phyloP scores from a whole-genome alignment of 2,888 invertebrate genomes.

The Steinernema hermaphroditum region DNA sequence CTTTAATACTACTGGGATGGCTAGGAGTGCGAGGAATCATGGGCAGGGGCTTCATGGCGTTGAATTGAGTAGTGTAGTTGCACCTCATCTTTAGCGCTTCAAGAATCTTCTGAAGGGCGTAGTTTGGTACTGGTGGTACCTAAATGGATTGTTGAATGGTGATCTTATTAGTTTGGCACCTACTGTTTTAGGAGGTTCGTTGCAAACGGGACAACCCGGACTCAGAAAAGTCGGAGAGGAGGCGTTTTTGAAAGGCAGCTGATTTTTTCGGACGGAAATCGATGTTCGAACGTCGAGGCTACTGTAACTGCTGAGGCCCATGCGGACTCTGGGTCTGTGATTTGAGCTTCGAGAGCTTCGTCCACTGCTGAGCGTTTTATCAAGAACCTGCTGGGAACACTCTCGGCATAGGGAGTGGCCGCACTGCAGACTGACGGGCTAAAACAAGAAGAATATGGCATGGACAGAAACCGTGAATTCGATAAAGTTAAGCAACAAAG shows the following conservation, averaged over 20 bases:
- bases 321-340: constrained; percentile 20
- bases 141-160: background rate
- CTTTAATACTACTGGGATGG: constrained; percentile 3
- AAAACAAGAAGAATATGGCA: no score
- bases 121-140: constrained; percentile 4
- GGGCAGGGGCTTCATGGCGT: background rate
- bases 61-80: background rate
- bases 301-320: constrained; percentile 16
- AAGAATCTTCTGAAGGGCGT: constrained; percentile 3
- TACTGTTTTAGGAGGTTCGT: constrained; percentile 12
- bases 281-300: constrained; percentile 15
- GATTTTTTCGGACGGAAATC: background rate
- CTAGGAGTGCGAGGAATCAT: background rate
- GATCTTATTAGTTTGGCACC: background rate
- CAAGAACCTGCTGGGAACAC: background rate
- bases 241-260: background rate
- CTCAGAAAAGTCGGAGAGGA: background rate
- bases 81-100: background rate
- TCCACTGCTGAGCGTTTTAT: background rate
- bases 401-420: constrained; percentile 16
- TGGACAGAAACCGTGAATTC: no score
- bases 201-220: constrained; percentile 3
- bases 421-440: constrained; percentile 22
- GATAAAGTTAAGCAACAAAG: no score
- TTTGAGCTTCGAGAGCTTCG: background rate